phyloP scores from a whole-genome alignment of 2,113 vertebrate genomes.

The Anas platyrhynchos region DNA sequence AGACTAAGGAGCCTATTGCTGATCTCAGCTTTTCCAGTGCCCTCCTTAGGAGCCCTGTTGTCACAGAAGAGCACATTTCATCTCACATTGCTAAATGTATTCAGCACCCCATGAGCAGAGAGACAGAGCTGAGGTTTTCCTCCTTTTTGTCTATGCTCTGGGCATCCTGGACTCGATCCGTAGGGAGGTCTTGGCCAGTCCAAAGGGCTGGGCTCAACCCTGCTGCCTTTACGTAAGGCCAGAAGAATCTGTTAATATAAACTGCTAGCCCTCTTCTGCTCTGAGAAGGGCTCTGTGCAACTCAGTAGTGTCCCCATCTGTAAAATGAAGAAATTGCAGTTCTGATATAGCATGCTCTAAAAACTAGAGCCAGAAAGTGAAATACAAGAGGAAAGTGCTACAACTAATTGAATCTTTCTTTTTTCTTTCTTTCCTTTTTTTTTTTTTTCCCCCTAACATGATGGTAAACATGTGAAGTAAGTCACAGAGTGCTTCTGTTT shows the following conservation, averaged over 20 bases:
- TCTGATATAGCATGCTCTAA: neutral
- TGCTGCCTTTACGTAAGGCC: rapidly evolving
- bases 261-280: rapidly evolving
- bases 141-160: neutral
- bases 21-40: neutral
- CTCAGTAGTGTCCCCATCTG: neutral
- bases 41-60: too few relatives aligned
- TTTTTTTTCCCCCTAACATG: neutral
- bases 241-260: rapidly evolving
- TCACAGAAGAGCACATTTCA: neutral
- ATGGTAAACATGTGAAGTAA: rapidly evolving
- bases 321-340: rapidly evolving
- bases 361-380: neutral
- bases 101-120: rapidly evolving
- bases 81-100: neutral
- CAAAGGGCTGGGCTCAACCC: neutral
- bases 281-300: rapidly evolving
- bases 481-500: neutral
- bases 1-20: rapidly evolving
- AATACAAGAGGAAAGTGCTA: rapidly evolving
- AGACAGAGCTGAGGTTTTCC: too few relatives aligned
- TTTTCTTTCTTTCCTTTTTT: too few relatives aligned
- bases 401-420: rapidly evolving
- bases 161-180: rapidly evolving
- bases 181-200: neutral